A percentile compares a stretch with the other conserved stretches of the same genome.
Conservation (phyloP, 2,113 vertebrate species). For the Hassar affinis region DNA sequence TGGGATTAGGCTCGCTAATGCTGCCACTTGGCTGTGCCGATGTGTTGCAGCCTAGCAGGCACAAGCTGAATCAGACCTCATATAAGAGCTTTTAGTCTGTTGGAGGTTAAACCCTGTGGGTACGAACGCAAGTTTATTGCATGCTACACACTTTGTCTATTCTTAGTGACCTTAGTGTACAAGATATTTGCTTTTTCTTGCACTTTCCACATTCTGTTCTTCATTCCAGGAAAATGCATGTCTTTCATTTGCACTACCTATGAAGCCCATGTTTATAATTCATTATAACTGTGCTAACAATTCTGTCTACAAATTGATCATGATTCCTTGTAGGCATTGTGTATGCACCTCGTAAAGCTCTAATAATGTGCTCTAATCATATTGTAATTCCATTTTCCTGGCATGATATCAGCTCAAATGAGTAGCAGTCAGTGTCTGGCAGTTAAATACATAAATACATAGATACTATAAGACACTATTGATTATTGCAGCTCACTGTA, state of each 20-base stretch:
- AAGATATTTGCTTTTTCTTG: neutral
- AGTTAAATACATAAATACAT: neutral
- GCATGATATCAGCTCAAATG: neutral
- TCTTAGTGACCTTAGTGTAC: neutral
- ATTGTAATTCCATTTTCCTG: neutral
- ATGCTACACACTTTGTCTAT: conserved; percentile 15
- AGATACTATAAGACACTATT: neutral
- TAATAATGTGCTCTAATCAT: neutral
- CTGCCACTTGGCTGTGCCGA: conserved; percentile 52
- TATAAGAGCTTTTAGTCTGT: conserved; percentile 34
- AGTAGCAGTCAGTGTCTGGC: neutral
- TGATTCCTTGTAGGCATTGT: neutral
- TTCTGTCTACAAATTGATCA: too few relatives aligned
- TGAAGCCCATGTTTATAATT: neutral
- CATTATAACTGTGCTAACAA: neutral
- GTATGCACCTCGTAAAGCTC: neutral
- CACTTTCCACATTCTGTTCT: neutral
- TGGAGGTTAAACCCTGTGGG: conserved; percentile 30
- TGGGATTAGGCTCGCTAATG: conserved; percentile 62
- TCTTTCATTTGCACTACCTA: neutral
- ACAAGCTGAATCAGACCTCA: conserved; percentile 36
- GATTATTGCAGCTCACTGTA: too few relatives aligned
- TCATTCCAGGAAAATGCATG: neutral
- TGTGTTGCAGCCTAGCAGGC: conserved; percentile 41
- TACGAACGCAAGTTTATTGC: conserved; percentile 14